phyloP scores from a whole-genome alignment of 2,888 invertebrate genomes.

The Melinaea marsaeus region DNA sequence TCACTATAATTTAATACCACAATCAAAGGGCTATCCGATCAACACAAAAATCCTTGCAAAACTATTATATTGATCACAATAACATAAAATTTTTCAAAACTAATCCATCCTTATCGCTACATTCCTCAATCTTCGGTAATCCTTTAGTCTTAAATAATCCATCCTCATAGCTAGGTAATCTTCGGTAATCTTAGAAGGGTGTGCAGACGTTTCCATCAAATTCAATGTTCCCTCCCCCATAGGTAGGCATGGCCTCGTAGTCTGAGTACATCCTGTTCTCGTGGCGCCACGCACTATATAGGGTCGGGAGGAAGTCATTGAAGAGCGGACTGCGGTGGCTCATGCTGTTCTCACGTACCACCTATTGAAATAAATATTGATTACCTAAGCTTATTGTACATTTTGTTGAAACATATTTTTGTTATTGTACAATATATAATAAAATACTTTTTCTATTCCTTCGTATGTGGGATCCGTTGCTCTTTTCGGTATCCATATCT shows the following conservation, averaged over 20 bases:
- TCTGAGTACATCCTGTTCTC: slow-evolving; percentile 45
- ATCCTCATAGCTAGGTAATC: no score
- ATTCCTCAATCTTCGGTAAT: no score
- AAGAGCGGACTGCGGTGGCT: slow-evolving; percentile 59
- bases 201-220: slow-evolving; percentile 70
- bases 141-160: no score
- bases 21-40: no score
- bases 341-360: slow-evolving; percentile 57
- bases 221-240: slow-evolving; percentile 54
- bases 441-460: slow-evolving; percentile 67
- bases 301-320: slow-evolving; percentile 69
- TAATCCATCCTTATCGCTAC: no score
- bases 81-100: no score
- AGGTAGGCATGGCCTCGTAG: slow-evolving; percentile 39
- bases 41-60: no score
- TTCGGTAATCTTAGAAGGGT: slow-evolving; percentile 47
- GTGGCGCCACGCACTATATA: slow-evolving; percentile 63
- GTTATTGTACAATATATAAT: no score
- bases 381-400: no score
- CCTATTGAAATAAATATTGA: slow-evolving; percentile 40
- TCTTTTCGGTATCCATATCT: slow-evolving; percentile 91
- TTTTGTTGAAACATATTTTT: no score
- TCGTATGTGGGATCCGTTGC: slow-evolving; percentile 77
- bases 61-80: no score
- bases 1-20: no score